Evolutionary conservation across 2,888 invertebrate species (phyloP), one percentile per base, ranked within the genome.

Genomic region (Danaus chrysippus): DNA sequence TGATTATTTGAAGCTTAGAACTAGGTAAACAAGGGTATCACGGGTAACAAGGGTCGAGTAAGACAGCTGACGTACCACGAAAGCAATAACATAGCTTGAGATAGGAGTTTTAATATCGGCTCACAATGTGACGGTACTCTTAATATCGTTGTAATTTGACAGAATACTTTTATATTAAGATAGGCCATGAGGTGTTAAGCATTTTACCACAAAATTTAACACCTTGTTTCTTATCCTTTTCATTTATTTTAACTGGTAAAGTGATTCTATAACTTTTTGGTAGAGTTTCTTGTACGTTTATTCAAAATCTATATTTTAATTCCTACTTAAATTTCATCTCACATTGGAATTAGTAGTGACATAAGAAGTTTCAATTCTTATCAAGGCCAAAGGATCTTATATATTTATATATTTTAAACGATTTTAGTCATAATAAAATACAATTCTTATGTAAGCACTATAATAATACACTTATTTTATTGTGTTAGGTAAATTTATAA

Each of bases 131-230:
- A 64, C 60, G n/a, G 60, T 49, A 52, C 57, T 56, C 55, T 57
- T 65, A 65, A 67, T 67, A 63, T 63, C 61, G 17, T 58, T 62
- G 63, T 61, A 59, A 68, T 64, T 68, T 68, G 59, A 65, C 59
- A 64, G 61, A n/a, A 54, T 60, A 60, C 59, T 62, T 63, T 64
- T 54, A 66, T 66, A 56, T 62, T 62, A 66, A 60, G 56, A 64
- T 56, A 56, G 43, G n/a, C 56, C 49, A n/a, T 43, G 13, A 54
- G 54, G 53, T 60, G 53, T 61, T 60, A 41, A n/a, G 54, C 54
- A 62, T 60, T 59, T 58, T 62, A 62, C 61, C 60, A 64, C 61
- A 55, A 64, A n/a, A 11, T 1, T 46, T 49, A 10, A 17, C 10
- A 17, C 17, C 3, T 17, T 15, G 15, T 17, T 49, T 17, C 13